A percentile compares a stretch with the other conserved stretches of the same genome.
phyloP scores from a whole-genome alignment of 2,888 invertebrate species.

The Stratiomys singularior region DNA sequence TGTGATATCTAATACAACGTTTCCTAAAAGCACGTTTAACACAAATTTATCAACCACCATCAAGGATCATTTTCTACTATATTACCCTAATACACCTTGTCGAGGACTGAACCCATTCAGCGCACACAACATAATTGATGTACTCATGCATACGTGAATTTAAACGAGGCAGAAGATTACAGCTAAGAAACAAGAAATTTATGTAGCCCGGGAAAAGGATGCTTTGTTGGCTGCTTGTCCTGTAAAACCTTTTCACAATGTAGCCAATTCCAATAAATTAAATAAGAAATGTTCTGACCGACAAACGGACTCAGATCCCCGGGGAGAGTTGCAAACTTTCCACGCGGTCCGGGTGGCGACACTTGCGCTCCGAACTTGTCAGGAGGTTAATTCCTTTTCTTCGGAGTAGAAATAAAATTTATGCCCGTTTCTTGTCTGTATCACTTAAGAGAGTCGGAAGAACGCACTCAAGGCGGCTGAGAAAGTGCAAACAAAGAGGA shows the following conservation, averaged over 20 bases:
- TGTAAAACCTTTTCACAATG: background rate
- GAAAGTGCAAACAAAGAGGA: slow-evolving; percentile 13
- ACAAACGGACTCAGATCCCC: background rate
- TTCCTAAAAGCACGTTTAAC: no score
- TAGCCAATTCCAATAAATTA: slow-evolving; percentile 17
- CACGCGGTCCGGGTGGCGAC: background rate
- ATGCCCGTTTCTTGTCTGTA: background rate
- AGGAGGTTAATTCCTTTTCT: slow-evolving; percentile 23
- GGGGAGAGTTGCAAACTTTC: no score
- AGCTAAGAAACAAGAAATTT: slow-evolving; percentile 13
- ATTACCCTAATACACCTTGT: slow-evolving; percentile 11
- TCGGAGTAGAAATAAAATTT: slow-evolving; percentile 3
- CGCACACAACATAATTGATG: no score
- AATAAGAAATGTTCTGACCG: background rate
- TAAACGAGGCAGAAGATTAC: slow-evolving; percentile 18
- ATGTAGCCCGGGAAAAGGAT: background rate
- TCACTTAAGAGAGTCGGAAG: slow-evolving; percentile 22
- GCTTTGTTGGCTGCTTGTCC: background rate
- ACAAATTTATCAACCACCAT: background rate
- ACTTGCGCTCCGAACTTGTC: background rate
- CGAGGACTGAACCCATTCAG: no score
- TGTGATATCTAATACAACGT: no score
- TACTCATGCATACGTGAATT: slow-evolving; percentile 14
- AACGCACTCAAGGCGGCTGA: slow-evolving; percentile 1
- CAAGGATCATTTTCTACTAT: slow-evolving; percentile 29